Conservation (phyloP, 2,888 invertebrate genomes). For the Drosophila melanocephala region DNA sequence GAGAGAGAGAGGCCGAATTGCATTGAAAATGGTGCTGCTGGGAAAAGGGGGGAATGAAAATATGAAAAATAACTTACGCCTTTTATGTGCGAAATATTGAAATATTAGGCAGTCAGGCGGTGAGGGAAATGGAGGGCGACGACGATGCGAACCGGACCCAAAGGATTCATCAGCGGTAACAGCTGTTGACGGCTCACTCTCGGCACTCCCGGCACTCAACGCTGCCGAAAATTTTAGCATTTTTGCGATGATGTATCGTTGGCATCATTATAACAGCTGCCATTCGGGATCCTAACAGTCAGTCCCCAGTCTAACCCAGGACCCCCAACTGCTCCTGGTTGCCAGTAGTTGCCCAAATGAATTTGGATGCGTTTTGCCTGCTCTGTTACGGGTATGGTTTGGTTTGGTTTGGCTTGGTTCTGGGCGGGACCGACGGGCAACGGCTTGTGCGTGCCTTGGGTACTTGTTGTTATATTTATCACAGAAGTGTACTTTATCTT, state of each 20-base stretch:
- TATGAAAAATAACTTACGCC: slow-evolving; percentile 82
- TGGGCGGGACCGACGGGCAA: slow-evolving; percentile 55
- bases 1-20: slow-evolving; percentile 9
- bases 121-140: background rate
- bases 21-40: slow-evolving; percentile 21
- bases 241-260: slow-evolving; percentile 82
- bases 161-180: slow-evolving; percentile 80
- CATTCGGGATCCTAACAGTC: slow-evolving; percentile 54
- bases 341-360: slow-evolving; percentile 53
- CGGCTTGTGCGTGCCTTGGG: slow-evolving; percentile 79
- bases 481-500: slow-evolving; percentile 78
- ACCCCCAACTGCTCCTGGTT: background rate
- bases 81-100: slow-evolving; percentile 80
- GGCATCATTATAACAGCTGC: slow-evolving; percentile 82
- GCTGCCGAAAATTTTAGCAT: slow-evolving; percentile 78
- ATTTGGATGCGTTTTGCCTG: slow-evolving; percentile 75
- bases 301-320: slow-evolving; percentile 27
- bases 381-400: slow-evolving; percentile 32
- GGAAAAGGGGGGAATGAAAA: slow-evolving; percentile 26
- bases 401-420: slow-evolving; percentile 31
- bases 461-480: slow-evolving; percentile 82
- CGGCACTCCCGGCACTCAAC: slow-evolving; percentile 32
- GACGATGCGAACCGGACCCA: slow-evolving; percentile 67
- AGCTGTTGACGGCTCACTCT: slow-evolving; percentile 71
- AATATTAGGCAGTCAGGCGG: slow-evolving; percentile 64